These are phyloP conservation scores for Pangasius mekongensis DNA, from an alignment of 2,797 vertebrate species.

Conservation along the genomic window DNA sequence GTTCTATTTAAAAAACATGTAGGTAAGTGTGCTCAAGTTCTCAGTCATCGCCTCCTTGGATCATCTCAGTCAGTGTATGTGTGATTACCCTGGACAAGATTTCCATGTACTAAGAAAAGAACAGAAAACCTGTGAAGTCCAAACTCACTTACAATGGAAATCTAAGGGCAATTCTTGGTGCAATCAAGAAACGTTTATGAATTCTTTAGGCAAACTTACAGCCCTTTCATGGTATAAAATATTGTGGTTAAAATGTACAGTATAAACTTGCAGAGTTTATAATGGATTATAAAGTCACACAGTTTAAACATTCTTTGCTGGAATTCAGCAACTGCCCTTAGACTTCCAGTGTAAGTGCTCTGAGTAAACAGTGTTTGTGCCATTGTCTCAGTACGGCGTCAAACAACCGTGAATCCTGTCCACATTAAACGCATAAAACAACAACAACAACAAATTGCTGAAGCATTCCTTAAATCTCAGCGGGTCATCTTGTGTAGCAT, in stretches of 20 bases:
- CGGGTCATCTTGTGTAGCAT: not conserved
- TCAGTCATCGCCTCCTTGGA: not conserved
- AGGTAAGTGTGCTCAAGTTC: not conserved
- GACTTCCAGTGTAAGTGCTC: not conserved
- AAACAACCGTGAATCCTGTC: not conserved
- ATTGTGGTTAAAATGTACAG: not conserved
- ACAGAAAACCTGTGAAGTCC: not conserved
- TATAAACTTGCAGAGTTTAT: not conserved
- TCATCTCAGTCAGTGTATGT: not conserved
- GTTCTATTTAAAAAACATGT: not conserved
- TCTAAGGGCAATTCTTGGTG: too few species aligned
- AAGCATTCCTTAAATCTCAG: not conserved
- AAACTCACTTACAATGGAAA: not conserved
- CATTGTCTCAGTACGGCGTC: not conserved
- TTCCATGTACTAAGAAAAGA: not conserved
- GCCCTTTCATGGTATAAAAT: not conserved
- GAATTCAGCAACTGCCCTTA: not conserved
- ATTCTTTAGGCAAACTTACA: not conserved
- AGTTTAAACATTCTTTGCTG: not conserved
- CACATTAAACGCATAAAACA: not conserved
- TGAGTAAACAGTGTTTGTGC: not conserved
- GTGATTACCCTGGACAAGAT: not conserved
- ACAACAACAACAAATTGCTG: not conserved
- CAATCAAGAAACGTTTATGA: too few species aligned
- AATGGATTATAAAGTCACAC: not conserved